These are phyloP conservation scores for Aulostomus chinensis DNA, from an alignment of 2,797 vertebrate species.

Conservation along the genomic window DNA sequence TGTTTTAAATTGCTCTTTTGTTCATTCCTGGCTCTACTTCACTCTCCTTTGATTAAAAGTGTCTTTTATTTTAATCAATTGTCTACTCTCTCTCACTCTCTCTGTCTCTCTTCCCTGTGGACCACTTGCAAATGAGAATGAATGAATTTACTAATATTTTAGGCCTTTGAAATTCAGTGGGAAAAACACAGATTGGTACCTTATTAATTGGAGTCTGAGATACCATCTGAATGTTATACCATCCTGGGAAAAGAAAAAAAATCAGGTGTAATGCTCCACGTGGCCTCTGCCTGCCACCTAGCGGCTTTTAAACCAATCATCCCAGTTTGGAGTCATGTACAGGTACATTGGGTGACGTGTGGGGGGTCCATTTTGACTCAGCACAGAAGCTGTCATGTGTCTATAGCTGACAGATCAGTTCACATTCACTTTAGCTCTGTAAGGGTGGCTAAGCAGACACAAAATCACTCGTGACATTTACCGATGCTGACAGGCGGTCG, in stretches of 20 bases:
- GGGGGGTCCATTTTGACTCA: too few species aligned
- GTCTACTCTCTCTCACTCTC: too few species aligned
- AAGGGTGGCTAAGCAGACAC: constrained; percentile 6
- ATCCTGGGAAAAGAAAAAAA: constrained; percentile 1
- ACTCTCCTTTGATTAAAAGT: not conserved
- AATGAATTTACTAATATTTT: not conserved
- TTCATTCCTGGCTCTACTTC: not conserved
- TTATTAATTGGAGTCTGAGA: not conserved
- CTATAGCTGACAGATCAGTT: constrained; percentile 11
- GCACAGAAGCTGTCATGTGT: not conserved
- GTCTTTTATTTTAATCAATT: not conserved
- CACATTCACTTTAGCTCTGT: constrained; percentile 4
- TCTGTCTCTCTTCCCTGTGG: not conserved
- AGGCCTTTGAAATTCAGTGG: constrained; percentile 3
- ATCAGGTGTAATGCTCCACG: constrained; percentile 19
- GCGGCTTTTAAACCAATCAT: constrained; percentile 30
- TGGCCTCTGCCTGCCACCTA: constrained; percentile 66
- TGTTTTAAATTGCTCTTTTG: not conserved
- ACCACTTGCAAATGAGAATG: not conserved
- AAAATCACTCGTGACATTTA: constrained; percentile 33
- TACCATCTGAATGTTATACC: constrained; percentile 2
- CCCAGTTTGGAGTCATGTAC: constrained; percentile 1
- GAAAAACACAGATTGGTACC: not conserved
- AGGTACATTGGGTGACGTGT: constrained; percentile 9
- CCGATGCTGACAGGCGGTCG: constrained; percentile 39